phyloP scores from a whole-genome alignment of 2,113 vertebrate species.

The Pyrgilauda ruficollis region DNA sequence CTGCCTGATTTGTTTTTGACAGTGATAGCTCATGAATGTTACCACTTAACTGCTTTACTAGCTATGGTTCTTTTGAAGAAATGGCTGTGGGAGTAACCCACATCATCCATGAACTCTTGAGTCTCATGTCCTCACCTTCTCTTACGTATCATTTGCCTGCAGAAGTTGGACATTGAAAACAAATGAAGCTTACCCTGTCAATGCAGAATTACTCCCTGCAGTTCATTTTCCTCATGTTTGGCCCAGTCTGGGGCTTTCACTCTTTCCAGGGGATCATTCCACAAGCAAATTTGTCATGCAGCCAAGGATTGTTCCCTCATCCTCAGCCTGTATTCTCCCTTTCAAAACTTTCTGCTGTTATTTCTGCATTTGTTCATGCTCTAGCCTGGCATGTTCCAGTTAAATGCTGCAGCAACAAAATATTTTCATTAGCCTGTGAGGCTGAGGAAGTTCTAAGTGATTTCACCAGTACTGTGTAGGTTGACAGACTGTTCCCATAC shows the following conservation, averaged over 20 bases:
- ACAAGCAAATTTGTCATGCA: neutral
- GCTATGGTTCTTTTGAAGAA: neutral
- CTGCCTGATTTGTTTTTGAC: neutral
- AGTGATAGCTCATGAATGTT: neutral
- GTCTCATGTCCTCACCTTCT: neutral
- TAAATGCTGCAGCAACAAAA: neutral
- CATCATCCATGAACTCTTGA: neutral
- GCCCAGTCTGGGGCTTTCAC: neutral
- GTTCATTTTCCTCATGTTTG: neutral
- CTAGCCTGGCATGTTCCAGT: neutral
- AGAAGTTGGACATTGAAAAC: neutral
- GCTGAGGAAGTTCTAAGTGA: neutral
- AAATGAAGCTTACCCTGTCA: neutral
- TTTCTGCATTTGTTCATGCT: neutral
- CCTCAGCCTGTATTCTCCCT: neutral
- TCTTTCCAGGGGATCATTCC: neutral
- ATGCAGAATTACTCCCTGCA: neutral
- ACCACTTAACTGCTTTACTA: neutral
- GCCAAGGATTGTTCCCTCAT: conserved; percentile 3
- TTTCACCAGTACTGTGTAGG: neutral
- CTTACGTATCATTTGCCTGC: neutral
- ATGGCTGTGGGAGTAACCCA: neutral
- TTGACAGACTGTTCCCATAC: neutral
- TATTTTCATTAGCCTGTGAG: neutral
- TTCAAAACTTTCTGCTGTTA: conserved; percentile 4